Percentiles rank a stretch among this genome's conserved stretches.
phyloP scores from a whole-genome alignment of 2,888 invertebrate genomes.

The Drosophila kambysellisi region DNA sequence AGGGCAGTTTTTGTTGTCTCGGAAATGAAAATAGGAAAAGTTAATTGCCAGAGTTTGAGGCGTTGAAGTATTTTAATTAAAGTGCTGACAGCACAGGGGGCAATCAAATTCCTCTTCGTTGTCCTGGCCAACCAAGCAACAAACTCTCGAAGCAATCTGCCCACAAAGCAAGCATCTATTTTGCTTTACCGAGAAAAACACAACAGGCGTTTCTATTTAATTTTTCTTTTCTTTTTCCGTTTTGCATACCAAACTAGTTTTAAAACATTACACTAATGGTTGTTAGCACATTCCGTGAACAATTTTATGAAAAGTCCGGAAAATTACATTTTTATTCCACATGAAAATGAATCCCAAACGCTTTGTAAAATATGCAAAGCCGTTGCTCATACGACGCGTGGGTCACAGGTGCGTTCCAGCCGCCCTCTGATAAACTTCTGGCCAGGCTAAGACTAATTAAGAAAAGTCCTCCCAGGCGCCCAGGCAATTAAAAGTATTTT shows the following conservation, averaged over 20 bases:
- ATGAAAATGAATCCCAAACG: constrained; percentile 18
- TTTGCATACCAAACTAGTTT: not conserved
- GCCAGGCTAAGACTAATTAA: constrained; percentile 28
- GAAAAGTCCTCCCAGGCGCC: constrained; percentile 3
- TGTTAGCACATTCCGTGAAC: not conserved
- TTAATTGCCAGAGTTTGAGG: constrained; percentile 41
- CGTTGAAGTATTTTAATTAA: constrained; percentile 72
- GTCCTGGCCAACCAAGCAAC: constrained; percentile 21
- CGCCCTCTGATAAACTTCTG: constrained; percentile 51
- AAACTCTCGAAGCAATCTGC: constrained; percentile 2
- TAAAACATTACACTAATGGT: not conserved
- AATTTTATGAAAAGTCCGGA: too few relatives aligned
- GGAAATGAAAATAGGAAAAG: constrained; percentile 69
- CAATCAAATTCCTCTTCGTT: constrained; percentile 37
- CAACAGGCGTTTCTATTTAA: not conserved
- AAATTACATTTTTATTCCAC: not conserved
- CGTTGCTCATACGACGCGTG: constrained; percentile 46
- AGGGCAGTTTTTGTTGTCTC: constrained; percentile 40
- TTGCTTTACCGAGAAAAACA: not conserved
- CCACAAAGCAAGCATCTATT: not conserved
- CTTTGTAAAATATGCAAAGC: constrained; percentile 39
- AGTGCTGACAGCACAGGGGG: constrained; percentile 41
- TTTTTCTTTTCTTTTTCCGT: not conserved
- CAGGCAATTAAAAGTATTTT: constrained; percentile 61
- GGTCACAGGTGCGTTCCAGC: constrained; percentile 36